Evolutionary conservation across 2,797 vertebrate species (phyloP).

Genomic region (Hirundo rustica): DNA sequence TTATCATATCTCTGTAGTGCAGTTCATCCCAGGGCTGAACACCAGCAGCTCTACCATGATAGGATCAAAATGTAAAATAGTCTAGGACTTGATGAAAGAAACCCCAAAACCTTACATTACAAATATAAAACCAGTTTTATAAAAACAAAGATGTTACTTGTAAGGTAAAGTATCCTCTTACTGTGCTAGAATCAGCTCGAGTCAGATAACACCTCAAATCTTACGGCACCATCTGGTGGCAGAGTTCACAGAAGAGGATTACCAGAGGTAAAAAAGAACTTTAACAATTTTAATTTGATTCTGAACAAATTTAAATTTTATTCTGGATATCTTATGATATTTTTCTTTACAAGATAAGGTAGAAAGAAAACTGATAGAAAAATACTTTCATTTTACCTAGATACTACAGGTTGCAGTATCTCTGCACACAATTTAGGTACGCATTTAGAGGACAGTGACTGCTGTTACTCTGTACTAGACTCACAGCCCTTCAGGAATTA

Average conservation of each 20-base stretch:
- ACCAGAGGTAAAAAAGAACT: not conserved
- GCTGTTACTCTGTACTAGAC: not conserved
- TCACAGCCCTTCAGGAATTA: not conserved
- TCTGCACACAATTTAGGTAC: not conserved
- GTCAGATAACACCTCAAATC: not conserved
- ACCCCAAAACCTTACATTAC: not conserved
- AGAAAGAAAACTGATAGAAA: not conserved
- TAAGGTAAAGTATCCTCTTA: not conserved
- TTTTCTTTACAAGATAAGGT: not conserved
- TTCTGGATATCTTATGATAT: not conserved
- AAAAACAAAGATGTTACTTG: not conserved
- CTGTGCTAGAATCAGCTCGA: not conserved
- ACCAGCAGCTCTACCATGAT: fast-evolving
- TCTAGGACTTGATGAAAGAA: not conserved
- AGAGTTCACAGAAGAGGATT: not conserved
- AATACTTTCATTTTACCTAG: not conserved
- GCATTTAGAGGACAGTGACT: fast-evolving
- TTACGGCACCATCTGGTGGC: conserved; percentile 52
- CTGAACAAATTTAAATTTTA: not conserved
- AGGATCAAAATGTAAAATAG: not conserved
- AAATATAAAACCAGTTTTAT: not conserved
- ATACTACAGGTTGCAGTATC: not conserved
- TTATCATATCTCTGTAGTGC: not conserved
- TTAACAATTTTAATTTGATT: not conserved
- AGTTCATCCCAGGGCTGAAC: not conserved